Evolutionary conservation across 1,140 invertebrate species (phyloP).

Genomic region (Pararge aegeria): DNA sequence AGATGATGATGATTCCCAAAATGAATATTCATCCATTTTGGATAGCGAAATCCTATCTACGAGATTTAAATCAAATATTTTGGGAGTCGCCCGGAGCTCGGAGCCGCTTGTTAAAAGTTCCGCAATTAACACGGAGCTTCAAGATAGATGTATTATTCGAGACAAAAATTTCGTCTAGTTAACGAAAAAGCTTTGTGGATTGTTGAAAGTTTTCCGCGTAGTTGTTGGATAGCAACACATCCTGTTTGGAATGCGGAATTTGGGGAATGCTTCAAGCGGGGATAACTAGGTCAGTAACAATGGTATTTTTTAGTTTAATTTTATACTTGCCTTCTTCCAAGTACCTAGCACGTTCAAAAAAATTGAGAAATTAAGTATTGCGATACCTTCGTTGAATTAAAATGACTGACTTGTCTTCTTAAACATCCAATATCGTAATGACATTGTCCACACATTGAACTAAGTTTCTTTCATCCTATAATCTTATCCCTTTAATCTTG

Average conservation of each 20-base stretch:
- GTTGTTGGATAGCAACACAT: not conserved
- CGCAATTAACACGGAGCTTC: not conserved
- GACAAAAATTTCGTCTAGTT: constrained; percentile 1
- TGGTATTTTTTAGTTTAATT: too few species aligned
- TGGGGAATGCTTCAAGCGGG: not conserved
- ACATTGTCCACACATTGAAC: too few species aligned
- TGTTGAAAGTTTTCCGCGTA: not conserved
- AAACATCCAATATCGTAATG: too few species aligned
- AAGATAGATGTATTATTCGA: constrained; percentile 3
- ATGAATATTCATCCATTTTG: too few species aligned
- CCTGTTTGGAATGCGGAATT: not conserved
- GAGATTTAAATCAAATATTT: not conserved
- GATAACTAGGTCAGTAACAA: not conserved
- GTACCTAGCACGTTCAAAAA: too few species aligned
- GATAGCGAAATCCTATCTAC: not conserved
- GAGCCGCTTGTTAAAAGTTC: constrained; percentile 4
- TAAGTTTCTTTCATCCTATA: too few species aligned
- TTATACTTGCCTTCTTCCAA: too few species aligned
- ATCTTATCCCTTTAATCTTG: too few species aligned
- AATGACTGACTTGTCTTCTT: too few species aligned
- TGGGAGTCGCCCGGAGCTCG: not conserved
- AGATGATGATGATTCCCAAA: too few species aligned
- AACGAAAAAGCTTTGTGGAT: constrained; percentile 2
- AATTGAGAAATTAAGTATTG: too few species aligned
- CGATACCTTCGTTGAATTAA: too few species aligned